Conservation (phyloP, 2,113 vertebrate species). For the Cryptotis parvus region DNA sequence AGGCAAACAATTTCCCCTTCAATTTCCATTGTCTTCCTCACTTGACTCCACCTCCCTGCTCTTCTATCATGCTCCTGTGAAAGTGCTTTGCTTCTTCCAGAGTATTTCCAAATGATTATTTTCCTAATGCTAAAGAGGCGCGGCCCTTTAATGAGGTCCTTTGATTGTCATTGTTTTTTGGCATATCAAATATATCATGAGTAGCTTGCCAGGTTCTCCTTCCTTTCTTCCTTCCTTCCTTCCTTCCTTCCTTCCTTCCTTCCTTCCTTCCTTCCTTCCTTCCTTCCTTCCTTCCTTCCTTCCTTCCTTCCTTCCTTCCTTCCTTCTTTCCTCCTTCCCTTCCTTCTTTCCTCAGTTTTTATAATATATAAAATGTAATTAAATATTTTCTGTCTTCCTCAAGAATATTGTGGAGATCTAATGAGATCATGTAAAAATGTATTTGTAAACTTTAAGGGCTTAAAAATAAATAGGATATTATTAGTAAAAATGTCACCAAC, state of each 20-base stretch:
- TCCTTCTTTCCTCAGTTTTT: not conserved
- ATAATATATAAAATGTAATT: not conserved
- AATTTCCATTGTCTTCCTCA: not conserved
- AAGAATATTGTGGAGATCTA: not conserved
- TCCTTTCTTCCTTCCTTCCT: no score
- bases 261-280: not conserved
- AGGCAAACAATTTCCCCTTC: not conserved
- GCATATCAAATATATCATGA: no score
- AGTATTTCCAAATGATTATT: not conserved
- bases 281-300: rapidly evolving
- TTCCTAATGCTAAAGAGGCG: not conserved
- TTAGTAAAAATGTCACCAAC: no score
- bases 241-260: no score
- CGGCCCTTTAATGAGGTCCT: no score
- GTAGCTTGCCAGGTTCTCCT: not conserved
- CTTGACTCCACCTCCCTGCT: rapidly evolving
- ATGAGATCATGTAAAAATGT: not conserved
- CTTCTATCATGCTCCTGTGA: no score
- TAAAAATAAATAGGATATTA: no score
- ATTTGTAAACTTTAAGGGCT: not conserved
- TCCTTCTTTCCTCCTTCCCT: not conserved
- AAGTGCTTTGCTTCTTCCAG: not conserved
- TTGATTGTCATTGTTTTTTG: no score
- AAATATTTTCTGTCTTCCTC: not conserved
- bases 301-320: no score